Conservation (phyloP, 2,113 vertebrate species). For the Lophius piscatorius region DNA sequence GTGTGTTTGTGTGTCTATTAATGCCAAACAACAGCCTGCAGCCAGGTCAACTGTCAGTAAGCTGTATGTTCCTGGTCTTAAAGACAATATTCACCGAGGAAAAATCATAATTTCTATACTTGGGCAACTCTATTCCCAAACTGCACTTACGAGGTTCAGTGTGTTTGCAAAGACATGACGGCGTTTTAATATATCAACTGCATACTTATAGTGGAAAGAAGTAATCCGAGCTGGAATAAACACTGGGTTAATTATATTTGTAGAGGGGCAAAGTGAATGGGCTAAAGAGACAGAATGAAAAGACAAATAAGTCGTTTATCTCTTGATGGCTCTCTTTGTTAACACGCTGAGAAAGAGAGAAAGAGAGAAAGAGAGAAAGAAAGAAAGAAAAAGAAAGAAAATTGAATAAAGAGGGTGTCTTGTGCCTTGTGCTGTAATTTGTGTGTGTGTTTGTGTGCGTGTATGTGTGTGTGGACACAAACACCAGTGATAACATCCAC, state of each 20-base stretch:
- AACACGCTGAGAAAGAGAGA: slow-evolving; percentile 35
- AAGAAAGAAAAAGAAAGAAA: slow-evolving; percentile 11
- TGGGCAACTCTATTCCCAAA: slow-evolving; percentile 42
- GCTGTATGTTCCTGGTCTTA: slow-evolving; percentile 32
- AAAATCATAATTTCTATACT: too few species aligned
- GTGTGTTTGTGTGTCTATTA: slow-evolving; percentile 58
- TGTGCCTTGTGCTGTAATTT: not conserved
- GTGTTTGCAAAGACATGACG: slow-evolving; percentile 36
- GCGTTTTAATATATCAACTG: slow-evolving; percentile 46
- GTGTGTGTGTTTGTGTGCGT: slow-evolving; percentile 5
- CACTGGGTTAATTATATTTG: not conserved
- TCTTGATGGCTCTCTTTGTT: slow-evolving; percentile 56
- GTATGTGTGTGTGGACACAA: slow-evolving; percentile 22
- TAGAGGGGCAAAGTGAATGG: slow-evolving; percentile 3
- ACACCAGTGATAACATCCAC: slow-evolving; percentile 57
- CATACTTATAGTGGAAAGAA: slow-evolving; percentile 15
- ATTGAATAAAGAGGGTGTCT: too few species aligned
- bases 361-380: slow-evolving; percentile 1
- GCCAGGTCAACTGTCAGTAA: slow-evolving; percentile 52
- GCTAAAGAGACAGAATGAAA: slow-evolving; percentile 18
- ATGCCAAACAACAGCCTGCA: slow-evolving; percentile 66
- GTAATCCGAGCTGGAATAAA: slow-evolving; percentile 12
- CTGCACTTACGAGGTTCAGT: slow-evolving; percentile 45
- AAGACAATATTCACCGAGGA: too few species aligned
- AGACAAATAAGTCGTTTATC: slow-evolving; percentile 36